Evolutionary conservation across 2,797 vertebrate species (phyloP).

Genomic region (Takifugu rubripes): DNA sequence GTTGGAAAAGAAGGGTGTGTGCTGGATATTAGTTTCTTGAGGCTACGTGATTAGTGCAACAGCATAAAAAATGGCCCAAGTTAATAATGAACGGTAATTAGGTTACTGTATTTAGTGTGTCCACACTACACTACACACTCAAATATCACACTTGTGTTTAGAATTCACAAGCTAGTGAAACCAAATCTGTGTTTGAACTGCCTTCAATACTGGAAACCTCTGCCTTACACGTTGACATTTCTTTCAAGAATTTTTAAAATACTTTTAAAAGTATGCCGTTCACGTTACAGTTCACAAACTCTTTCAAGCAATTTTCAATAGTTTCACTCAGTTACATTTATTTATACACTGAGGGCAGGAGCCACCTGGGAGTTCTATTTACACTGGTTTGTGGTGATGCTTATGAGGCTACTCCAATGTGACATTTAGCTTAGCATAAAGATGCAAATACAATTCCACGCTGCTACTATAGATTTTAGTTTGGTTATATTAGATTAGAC

Average conservation of each 20-base stretch:
- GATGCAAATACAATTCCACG: no score
- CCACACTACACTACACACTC: not conserved
- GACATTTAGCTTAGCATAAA: conserved; percentile 1
- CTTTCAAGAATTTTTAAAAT: no score
- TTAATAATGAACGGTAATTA: conserved; percentile 26
- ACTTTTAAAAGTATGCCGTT: no score
- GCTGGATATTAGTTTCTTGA: conserved; percentile 57
- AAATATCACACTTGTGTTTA: not conserved
- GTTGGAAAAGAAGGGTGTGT: conserved; percentile 54
- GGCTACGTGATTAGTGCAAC: conserved; percentile 46
- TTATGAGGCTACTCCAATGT: not conserved
- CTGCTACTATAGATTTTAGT: no score
- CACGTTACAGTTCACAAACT: no score
- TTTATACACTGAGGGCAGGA: no score
- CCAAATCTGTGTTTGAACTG: not conserved
- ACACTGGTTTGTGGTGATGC: no score
- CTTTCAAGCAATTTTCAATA: no score
- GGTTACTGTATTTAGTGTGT: conserved; percentile 1
- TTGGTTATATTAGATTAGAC: no score
- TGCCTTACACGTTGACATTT: no score
- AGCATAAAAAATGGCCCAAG: conserved; percentile 11
- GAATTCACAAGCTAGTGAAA: conserved; percentile 3
- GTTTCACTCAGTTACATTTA: no score
- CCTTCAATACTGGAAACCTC: not conserved
- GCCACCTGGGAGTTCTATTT: no score